Conservation (phyloP, 92 coral and sea anemone species). For the Ricordea florida region DNA sequence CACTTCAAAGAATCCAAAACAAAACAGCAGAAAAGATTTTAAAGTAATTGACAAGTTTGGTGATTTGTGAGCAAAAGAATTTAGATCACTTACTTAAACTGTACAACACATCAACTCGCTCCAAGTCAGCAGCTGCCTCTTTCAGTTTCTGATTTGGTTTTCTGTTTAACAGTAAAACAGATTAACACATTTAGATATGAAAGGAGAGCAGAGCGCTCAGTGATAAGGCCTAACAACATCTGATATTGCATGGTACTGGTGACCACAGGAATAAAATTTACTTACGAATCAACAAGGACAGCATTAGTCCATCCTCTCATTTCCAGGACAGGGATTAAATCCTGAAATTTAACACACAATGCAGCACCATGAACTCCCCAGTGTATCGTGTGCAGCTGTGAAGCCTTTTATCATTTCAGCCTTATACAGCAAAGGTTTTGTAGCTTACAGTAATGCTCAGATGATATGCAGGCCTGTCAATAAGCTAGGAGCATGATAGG, state of each 20-base stretch:
- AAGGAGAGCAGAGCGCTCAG: no score
- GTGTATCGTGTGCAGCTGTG: no score
- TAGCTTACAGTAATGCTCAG: no score
- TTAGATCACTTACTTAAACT: constrained; percentile 66
- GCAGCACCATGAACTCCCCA: no score
- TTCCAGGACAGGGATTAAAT: constrained; percentile 74
- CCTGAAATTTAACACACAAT: constrained; percentile 45
- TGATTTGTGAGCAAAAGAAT: background rate
- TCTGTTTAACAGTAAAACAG: constrained; percentile 47
- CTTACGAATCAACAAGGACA: constrained; percentile 94
- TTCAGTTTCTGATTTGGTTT: constrained; percentile 50
- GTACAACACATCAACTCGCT: constrained; percentile 80
- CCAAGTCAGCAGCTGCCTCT: constrained; percentile 70
- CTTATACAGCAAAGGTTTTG: no score
- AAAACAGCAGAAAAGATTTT: background rate
- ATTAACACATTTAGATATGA: no score
- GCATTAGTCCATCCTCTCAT: constrained; percentile 88
- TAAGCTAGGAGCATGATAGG: no score
- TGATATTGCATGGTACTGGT: no score
- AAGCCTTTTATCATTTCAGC: no score
- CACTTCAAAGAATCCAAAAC: no score
- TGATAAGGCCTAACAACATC: no score
- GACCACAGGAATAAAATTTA: background rate
- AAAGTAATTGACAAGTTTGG: background rate
- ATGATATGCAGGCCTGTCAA: no score